Evolutionary conservation across 2,797 vertebrate genomes (phyloP), one percentile per base, ranked within the genome.

Genomic region (Pelobates cultripes): DNA sequence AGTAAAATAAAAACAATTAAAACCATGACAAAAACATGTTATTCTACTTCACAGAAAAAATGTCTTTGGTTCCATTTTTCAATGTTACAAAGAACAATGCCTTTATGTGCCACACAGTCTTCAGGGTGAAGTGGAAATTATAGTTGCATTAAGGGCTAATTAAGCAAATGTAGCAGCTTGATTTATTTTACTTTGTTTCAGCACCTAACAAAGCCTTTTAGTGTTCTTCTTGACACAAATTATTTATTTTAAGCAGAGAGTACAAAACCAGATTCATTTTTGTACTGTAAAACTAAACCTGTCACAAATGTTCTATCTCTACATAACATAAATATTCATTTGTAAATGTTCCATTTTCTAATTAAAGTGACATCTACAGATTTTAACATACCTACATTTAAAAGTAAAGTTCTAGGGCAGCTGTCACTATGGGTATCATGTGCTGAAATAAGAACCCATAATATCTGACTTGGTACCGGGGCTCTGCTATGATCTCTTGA

Each of bases 61-160:
- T 64, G 61, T 40, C 61, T 64, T 64, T 64, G 28, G 28, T 64
- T 64, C 3, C 14, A 0, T 64, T 64, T 40, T 64, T 28, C 61
- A 64, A 10, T 28, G 61, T 7, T 17, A n/a, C n/a, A 40, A 70
- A 17, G 47, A 74, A 74, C 43, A 74, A 74, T 43, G 57, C 55
- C 41, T 74, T 74, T 40, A 61, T 57, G 57, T 74, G 72, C 55
- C 57, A 73, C 41, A 28, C 7, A 64, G 57, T 75, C 60, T 63
- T 15, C 43, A 45, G 43, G 13, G 57, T 75, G 57, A 64, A 63
- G 73, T 17, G n/a, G 73, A 75, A 75, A 63, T 64, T 64, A 75
- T 63, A 63, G 73, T 45, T 63, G 43, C 73, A 75, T 64, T 75
- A 75, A 75, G 57, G 60, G 42, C 60, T 64, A 75, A 75, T 75